Conservation (phyloP, 2,113 vertebrate species). For the Catharus minimus region DNA sequence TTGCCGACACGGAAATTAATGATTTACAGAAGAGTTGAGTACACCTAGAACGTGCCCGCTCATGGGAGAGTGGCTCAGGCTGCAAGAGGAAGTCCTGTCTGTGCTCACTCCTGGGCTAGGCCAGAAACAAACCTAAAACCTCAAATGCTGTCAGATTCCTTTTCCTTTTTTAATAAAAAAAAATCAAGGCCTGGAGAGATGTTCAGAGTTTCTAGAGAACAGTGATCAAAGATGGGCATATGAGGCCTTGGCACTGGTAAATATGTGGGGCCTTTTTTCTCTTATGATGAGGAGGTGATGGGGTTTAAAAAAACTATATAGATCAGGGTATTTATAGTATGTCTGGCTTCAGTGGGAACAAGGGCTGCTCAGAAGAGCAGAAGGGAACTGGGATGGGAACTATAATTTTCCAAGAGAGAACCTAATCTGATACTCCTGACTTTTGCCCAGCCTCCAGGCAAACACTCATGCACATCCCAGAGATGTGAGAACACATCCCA, state of each 20-base stretch:
- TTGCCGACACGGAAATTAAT: neutral
- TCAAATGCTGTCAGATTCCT: neutral
- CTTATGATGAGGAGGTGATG: neutral
- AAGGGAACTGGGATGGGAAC: neutral
- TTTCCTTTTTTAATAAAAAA: neutral
- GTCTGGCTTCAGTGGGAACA: neutral
- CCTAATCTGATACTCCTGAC: neutral
- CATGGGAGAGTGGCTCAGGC: neutral
- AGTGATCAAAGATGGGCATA: neutral
- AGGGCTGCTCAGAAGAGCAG: neutral
- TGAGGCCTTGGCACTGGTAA: neutral
- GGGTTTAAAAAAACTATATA: fast-evolving
- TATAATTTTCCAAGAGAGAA: neutral
- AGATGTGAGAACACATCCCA: neutral
- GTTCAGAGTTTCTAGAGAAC: neutral
- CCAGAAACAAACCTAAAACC: neutral
- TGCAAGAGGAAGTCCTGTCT: neutral
- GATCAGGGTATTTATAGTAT: neutral
- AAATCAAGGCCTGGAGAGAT: neutral
- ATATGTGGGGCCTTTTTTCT: neutral
- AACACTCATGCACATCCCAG: neutral
- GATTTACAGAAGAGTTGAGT: neutral
- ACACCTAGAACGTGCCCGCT: fast-evolving
- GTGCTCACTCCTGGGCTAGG: fast-evolving
- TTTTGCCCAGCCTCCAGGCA: neutral